These are phyloP conservation scores for Champsocephalus gunnari DNA, from an alignment of 2,797 vertebrate species.

Conservation along the genomic window DNA sequence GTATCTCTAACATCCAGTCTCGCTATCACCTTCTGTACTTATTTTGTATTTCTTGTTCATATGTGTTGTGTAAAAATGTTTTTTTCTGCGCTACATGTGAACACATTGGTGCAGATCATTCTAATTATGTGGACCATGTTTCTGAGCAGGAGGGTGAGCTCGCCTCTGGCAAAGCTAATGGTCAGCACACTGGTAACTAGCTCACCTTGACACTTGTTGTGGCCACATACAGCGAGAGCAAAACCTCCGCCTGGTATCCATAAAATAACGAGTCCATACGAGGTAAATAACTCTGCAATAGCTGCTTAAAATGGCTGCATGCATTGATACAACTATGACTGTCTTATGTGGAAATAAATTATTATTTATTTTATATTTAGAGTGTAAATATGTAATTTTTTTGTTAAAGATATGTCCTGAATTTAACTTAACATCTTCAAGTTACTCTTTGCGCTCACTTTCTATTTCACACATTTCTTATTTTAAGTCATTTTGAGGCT, in stretches of 20 bases:
- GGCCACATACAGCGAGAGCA: neutral
- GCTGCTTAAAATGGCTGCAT: no score
- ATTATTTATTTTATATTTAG: neutral
- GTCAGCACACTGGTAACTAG: conserved; percentile 13
- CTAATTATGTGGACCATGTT: conserved; percentile 9
- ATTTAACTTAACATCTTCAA: neutral
- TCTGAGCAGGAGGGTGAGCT: neutral
- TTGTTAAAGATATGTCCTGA: neutral
- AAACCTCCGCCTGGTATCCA: neutral
- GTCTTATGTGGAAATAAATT: neutral
- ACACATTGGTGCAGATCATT: neutral
- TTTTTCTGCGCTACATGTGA: conserved; percentile 7
- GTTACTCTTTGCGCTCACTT: neutral
- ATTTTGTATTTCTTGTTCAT: neutral
- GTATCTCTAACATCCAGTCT: conserved; percentile 30
- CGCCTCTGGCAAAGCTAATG: neutral
- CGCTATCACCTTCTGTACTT: neutral
- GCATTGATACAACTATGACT: neutral
- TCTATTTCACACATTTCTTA: neutral
- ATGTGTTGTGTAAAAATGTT: neutral
- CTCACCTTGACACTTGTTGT: conserved; percentile 11
- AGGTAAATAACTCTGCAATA: neutral
- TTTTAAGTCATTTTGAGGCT: neutral
- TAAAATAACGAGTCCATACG: conserved; percentile 10
- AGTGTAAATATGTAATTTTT: neutral